A percentile compares a stretch with the other conserved stretches of the same genome.
These are phyloP conservation scores for Aramus guarauna DNA, from an alignment of 2,113 vertebrate species.

Conservation along the genomic window DNA sequence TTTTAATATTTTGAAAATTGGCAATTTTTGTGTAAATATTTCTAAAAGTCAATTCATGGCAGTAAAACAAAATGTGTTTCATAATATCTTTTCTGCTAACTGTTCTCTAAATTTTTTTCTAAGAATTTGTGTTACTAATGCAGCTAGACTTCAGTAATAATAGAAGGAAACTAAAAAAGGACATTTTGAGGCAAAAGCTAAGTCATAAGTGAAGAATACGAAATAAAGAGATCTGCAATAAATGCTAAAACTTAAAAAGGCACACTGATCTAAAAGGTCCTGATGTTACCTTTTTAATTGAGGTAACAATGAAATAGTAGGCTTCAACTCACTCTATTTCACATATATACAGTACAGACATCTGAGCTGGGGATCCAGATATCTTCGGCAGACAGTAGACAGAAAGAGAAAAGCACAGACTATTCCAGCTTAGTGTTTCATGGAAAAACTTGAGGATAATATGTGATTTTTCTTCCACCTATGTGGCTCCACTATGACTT, in stretches of 20 bases:
- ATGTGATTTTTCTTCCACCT: not conserved
- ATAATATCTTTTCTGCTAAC: not conserved
- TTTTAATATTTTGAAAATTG: not conserved
- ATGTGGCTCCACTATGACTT: not conserved
- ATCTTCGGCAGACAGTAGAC: not conserved
- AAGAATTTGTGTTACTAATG: not conserved
- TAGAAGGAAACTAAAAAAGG: not conserved
- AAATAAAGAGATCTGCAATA: not conserved
- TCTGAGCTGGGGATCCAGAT: not conserved
- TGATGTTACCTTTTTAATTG: not conserved
- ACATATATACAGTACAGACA: accelerated
- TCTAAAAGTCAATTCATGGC: not conserved
- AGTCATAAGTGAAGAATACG: not conserved
- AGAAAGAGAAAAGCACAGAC: not conserved
- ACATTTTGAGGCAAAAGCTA: not conserved
- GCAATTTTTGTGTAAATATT: not conserved
- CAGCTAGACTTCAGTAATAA: not conserved
- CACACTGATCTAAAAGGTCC: not conserved
- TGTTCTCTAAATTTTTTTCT: not conserved
- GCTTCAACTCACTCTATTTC: not conserved
- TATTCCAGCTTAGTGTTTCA: not conserved
- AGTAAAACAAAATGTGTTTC: not conserved
- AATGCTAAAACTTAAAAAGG: not conserved
- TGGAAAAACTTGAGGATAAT: not conserved
- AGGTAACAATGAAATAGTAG: not conserved